Evolutionary conservation across 1,140 invertebrate genomes (phyloP), one percentile per base, ranked within the genome.

Genomic region (Drosophila setifemur): DNA sequence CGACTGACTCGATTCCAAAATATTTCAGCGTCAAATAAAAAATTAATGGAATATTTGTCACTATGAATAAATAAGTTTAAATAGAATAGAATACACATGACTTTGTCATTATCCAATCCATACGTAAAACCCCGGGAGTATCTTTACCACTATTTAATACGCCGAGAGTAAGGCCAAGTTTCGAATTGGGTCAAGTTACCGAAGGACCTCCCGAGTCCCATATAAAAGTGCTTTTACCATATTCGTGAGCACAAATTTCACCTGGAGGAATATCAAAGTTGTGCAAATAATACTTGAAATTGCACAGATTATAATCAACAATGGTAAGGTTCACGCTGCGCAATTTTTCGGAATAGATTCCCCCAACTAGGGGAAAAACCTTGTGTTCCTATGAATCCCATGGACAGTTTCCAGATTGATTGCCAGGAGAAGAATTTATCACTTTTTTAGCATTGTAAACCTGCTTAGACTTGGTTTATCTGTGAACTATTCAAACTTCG

Each of bases 1-100:
- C 19, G 52, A 69, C 28, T 70, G 67, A 29, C 40, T 18, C 12
- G 49, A 31, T 31, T n/a, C 1, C 2, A 8, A 8, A 31, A 11
- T 11, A n/a, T 0, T 2, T 2, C 29, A 31, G 11, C 29, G n/a
- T 31, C 29, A 31, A 11, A 11, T 31, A 31, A 31, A 31, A 31
- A n/a, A n/a, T n/a, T n/a, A n/a, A n/a, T n/a, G n/a, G n/a, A n/a
- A n/a, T n/a, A n/a, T n/a, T n/a, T n/a, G n/a, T n/a, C n/a, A n/a
- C n/a, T n/a, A n/a, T n/a, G n/a, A n/a, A n/a, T n/a, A n/a, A n/a
- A n/a, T n/a, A n/a, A n/a, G n/a, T n/a, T n/a, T n/a, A n/a, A n/a
- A n/a, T n/a, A n/a, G n/a, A n/a, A n/a, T n/a, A n/a, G n/a, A n/a
- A n/a, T n/a, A n/a, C n/a, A n/a, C n/a, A n/a, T n/a, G n/a, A n/a